These are phyloP conservation scores for Drosophila azteca DNA, from an alignment of 1,140 invertebrate species.

Conservation along the genomic window DNA sequence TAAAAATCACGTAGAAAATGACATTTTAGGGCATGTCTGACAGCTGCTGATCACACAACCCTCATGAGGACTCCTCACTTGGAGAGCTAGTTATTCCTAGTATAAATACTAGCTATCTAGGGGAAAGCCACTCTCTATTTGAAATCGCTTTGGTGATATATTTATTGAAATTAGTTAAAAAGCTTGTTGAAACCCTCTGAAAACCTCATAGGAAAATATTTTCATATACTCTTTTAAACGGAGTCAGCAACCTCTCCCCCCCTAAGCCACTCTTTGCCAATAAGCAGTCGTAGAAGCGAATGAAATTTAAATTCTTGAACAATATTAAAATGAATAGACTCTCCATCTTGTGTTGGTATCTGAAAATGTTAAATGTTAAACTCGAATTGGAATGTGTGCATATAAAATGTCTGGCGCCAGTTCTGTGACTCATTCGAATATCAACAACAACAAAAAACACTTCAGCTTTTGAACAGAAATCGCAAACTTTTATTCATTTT, in stretches of 20 bases:
- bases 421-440: slow-evolving; percentile 31
- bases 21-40: too few species aligned
- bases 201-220: too few species aligned
- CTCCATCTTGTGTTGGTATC: slow-evolving; percentile 31
- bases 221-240: too few species aligned
- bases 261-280: neutral
- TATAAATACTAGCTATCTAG: too few species aligned
- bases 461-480: neutral
- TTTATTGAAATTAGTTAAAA: too few species aligned
- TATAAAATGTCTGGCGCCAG: slow-evolving; percentile 53
- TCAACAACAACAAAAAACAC: neutral
- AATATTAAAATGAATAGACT: slow-evolving; percentile 31
- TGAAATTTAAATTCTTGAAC: slow-evolving; percentile 48
- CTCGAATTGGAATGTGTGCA: slow-evolving; percentile 41
- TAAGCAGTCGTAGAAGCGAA: slow-evolving; percentile 8
- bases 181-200: too few species aligned
- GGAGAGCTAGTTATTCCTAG: too few species aligned
- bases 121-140: too few species aligned
- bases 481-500: neutral
- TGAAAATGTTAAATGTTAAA: slow-evolving; percentile 61
- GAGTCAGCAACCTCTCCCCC: neutral
- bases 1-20: too few species aligned
- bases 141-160: too few species aligned
- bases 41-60: too few species aligned
- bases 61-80: too few species aligned